Conservation (phyloP, 2,797 vertebrate genomes). For the Chrosomus eos region DNA sequence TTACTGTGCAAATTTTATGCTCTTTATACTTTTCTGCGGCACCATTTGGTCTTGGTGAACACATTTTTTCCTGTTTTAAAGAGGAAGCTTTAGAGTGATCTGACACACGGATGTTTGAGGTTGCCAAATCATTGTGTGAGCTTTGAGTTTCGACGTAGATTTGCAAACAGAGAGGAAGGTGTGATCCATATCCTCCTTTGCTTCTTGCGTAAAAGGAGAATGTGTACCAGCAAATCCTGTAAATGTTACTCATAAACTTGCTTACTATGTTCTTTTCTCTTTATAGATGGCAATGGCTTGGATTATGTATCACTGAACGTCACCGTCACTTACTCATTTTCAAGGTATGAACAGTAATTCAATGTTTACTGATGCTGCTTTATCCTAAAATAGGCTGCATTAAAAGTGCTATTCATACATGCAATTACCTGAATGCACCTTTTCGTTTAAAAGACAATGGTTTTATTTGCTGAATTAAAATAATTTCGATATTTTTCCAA, state of each 20-base stretch:
- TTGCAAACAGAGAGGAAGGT: neutral
- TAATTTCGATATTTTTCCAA: neutral
- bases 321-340: neutral
- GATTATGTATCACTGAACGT: neutral
- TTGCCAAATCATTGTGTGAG: conserved; percentile 5
- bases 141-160: neutral
- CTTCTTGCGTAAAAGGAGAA: neutral
- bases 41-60: neutral
- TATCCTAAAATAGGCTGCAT: neutral
- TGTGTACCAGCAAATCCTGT: neutral
- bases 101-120: conserved; percentile 32
- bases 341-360: neutral
- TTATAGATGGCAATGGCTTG: conserved; percentile 30
- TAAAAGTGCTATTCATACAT: neutral
- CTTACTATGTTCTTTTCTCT: neutral
- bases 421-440: neutral
- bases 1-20: neutral
- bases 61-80: neutral
- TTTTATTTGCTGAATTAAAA: neutral
- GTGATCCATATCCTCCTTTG: neutral
- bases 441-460: neutral
- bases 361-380: neutral
- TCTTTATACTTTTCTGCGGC: neutral
- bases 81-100: conserved; percentile 3
- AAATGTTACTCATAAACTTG: neutral